phyloP scores from a whole-genome alignment of 2,888 invertebrate genomes.

The Steromphala cineraria region DNA sequence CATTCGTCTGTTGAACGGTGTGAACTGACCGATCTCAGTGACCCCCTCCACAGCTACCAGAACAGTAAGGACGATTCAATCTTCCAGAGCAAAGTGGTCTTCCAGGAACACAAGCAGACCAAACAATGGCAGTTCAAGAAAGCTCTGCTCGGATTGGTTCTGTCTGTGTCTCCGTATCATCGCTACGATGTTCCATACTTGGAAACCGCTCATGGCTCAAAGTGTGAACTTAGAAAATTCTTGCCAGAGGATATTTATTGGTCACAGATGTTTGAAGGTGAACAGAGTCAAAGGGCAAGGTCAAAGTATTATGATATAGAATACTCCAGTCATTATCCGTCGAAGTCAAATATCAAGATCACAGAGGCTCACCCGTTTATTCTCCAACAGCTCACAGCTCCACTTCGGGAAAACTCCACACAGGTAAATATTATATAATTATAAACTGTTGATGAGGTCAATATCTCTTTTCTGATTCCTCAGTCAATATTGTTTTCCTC shows the following conservation, averaged over 20 bases:
- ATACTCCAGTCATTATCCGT: conserved; percentile 31
- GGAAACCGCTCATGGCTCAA: conserved; percentile 88
- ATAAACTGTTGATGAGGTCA: too few species aligned
- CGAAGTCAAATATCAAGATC: conserved; percentile 53
- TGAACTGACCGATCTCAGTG: conserved; percentile 75
- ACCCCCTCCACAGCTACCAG: conserved; percentile 83
- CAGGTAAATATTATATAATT: conserved; percentile 56
- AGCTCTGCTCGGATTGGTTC: conserved; percentile 83
- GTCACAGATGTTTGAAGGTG: conserved; percentile 76
- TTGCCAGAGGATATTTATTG: conserved; percentile 85
- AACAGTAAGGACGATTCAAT: conserved; percentile 76
- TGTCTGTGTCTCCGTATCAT: conserved; percentile 91
- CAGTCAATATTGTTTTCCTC: too few species aligned
- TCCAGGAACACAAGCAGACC: conserved; percentile 46
- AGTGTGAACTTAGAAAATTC: conserved; percentile 83
- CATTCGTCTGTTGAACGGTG: conserved; percentile 32
- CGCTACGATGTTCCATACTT: conserved; percentile 90
- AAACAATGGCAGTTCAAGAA: conserved; percentile 82
- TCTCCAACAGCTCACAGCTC: conserved; percentile 81
- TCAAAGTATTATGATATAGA: conserved; percentile 40
- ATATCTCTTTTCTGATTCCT: too few species aligned
- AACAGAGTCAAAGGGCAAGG: conserved; percentile 31
- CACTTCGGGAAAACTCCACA: conserved; percentile 79
- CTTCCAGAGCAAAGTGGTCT: conserved; percentile 55
- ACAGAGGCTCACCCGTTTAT: conserved; percentile 82